Conservation (phyloP, 2,797 vertebrate species). For the Melanotaenia boesemani region DNA sequence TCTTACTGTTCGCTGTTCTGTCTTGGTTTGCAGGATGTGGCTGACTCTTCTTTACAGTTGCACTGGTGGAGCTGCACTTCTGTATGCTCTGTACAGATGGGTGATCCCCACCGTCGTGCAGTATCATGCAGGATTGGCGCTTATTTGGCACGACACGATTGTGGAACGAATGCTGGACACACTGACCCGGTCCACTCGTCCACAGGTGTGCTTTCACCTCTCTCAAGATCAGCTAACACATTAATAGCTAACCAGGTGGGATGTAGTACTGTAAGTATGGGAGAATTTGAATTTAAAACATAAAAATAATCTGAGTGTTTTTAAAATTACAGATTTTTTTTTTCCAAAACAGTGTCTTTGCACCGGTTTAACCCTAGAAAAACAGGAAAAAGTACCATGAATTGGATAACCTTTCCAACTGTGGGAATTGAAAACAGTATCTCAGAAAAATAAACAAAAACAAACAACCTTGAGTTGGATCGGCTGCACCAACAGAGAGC, state of each 20-base stretch:
- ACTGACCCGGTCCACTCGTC: slow-evolving; percentile 77
- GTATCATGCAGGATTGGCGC: slow-evolving; percentile 70
- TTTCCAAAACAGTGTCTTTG: too few species aligned
- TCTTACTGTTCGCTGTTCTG: not conserved
- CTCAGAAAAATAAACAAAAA: not conserved
- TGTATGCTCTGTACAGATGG: slow-evolving; percentile 76
- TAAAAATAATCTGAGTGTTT: too few species aligned
- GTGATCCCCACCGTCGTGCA: slow-evolving; percentile 73
- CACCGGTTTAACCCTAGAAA: too few species aligned
- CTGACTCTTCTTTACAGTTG: slow-evolving; percentile 63
- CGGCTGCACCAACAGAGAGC: not conserved
- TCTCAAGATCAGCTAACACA: not conserved
- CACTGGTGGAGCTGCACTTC: slow-evolving; percentile 56
- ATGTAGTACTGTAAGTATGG: too few species aligned
- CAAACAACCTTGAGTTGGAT: not conserved
- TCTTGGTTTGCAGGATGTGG: slow-evolving; percentile 71
- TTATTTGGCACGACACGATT: slow-evolving; percentile 80
- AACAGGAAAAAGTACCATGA: too few species aligned
- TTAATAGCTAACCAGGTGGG: not conserved
- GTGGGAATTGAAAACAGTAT: not conserved
- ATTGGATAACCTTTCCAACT: too few species aligned
- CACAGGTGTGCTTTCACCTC: slow-evolving; percentile 73
- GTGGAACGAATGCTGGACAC: slow-evolving; percentile 74
- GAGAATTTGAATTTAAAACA: too few species aligned
- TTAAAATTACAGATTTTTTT: too few species aligned